phyloP scores from a whole-genome alignment of 2,888 invertebrate genomes.

The Mactromeris polynyma region DNA sequence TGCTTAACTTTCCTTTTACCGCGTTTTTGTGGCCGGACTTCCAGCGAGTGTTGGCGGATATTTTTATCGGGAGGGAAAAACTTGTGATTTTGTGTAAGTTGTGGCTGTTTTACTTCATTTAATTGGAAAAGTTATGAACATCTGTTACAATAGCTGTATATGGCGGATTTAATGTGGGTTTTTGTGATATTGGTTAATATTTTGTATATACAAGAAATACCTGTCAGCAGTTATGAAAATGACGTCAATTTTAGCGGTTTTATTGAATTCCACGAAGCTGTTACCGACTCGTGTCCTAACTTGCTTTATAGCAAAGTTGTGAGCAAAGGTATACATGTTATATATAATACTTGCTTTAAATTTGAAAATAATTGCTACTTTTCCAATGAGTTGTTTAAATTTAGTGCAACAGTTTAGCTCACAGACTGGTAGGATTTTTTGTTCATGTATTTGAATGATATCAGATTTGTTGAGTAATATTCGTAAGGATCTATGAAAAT shows the following conservation, averaged over 20 bases:
- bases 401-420: background rate
- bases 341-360: background rate
- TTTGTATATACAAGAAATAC: background rate
- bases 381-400: background rate
- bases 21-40: slow-evolving; percentile 19
- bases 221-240: background rate
- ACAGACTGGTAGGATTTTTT: background rate
- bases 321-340: background rate
- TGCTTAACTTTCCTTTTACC: slow-evolving; percentile 13
- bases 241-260: background rate
- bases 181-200: background rate
- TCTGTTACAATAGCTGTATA: slow-evolving; percentile 2
- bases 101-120: background rate
- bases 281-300: background rate
- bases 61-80: slow-evolving; percentile 12
- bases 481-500: background rate
- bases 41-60: background rate
- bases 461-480: background rate
- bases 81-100: background rate
- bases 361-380: background rate
- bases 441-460: background rate
- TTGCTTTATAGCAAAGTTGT: background rate
- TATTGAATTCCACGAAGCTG: background rate
- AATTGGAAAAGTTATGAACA: background rate
- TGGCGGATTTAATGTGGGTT: background rate